Evolutionary conservation across 2,797 vertebrate genomes (phyloP), one percentile per base, ranked within the genome.

Genomic region (Premnoplex brunnescens): DNA sequence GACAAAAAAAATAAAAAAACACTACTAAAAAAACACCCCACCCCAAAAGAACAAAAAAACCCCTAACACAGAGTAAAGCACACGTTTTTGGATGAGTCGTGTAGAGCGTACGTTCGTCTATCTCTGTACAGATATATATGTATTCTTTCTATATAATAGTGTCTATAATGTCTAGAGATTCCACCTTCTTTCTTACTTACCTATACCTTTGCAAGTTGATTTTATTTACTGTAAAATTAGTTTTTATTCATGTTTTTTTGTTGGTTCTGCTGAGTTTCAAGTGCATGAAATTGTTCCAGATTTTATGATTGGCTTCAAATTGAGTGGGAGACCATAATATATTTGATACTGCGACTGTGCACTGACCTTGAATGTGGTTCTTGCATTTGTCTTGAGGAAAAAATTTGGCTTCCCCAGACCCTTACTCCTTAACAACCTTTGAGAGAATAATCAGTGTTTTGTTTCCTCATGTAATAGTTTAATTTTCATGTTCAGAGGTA

Each of bases 401-500:
- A 84, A 85, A 71, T 96, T 52, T 87, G 49, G 6, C 36, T 87
- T 87, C 55, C 30, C 6, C 21, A 62, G 46, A 60, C 37, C 10
- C 36, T 91, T 72, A 62, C 51, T 93, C 28, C 81, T 92, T 56
- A 91, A 66, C 9, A 81, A 36, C 21, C 55, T 63, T 87, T 30
- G 72, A 78, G 37, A 91, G 91, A 93, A 94, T 90, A 94, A 87
- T 83, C 5, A 8, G 19, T 73, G 62, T 46, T 93, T 88, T 92
- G 44, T 96, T 78, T 94, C 36, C 41, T 83, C 28, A 3, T 76
- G 48, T 80, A 84, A 74, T 94, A 80, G 71, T 91, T 93, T 94
- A 95, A 95, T 94, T 95, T 72, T 79, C 5, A 1, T 24, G 12
- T 88, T 89, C 46, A 72, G 54, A 58, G 26, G 32, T 77, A 92